Percentiles rank a stretch among this genome's conserved stretches.
phyloP scores from a whole-genome alignment of 2,888 invertebrate species.

The Coleophora flavipennella region DNA sequence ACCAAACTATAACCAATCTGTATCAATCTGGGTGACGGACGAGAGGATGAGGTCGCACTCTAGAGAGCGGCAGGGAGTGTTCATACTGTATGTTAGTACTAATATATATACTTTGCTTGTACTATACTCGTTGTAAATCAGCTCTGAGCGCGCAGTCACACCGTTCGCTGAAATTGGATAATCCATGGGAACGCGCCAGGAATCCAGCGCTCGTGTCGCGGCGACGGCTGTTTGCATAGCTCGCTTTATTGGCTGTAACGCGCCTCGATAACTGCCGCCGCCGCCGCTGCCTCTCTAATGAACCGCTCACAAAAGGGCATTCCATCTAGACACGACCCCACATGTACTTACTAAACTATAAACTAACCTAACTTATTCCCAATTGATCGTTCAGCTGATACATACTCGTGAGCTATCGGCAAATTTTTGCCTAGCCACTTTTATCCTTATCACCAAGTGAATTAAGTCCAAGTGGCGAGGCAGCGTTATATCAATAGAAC shows the following conservation, averaged over 20 bases:
- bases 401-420: slow-evolving; percentile 1
- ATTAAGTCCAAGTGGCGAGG: too few relatives aligned
- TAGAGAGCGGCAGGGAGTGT: too few relatives aligned
- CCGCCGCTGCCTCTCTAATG: slow-evolving; percentile 35
- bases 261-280: slow-evolving; percentile 37
- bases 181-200: slow-evolving; percentile 65
- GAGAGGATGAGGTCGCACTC: too few relatives aligned
- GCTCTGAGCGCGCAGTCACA: slow-evolving; percentile 40
- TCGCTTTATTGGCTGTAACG: slow-evolving; percentile 67
- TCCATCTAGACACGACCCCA: slow-evolving; percentile 29
- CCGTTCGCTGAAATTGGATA: slow-evolving; percentile 66
- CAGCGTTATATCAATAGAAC: too few relatives aligned
- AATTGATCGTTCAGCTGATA: slow-evolving; percentile 8
- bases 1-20: too few relatives aligned
- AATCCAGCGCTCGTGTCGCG: slow-evolving; percentile 54
- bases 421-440: neutral
- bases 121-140: too few relatives aligned
- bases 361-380: too few relatives aligned
- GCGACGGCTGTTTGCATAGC: slow-evolving; percentile 60
- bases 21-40: too few relatives aligned
- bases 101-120: too few relatives aligned
- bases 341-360: slow-evolving; percentile 13
- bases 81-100: too few relatives aligned
- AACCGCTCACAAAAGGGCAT: slow-evolving; percentile 43
- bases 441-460: too few relatives aligned